These are phyloP conservation scores for Sipha maydis DNA, from an alignment of 2,888 invertebrate species.

Conservation along the genomic window DNA sequence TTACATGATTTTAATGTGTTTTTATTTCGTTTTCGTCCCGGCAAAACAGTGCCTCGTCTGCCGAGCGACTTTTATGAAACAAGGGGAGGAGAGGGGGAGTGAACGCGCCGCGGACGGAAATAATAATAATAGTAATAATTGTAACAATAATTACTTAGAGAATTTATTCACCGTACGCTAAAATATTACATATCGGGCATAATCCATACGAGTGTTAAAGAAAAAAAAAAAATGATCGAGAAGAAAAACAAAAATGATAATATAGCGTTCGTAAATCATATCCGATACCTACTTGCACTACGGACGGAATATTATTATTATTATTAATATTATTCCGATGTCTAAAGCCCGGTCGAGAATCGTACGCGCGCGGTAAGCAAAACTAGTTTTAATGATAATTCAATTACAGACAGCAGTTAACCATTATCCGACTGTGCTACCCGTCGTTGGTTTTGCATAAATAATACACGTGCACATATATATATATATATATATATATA, in stretches of 20 bases:
- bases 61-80: neutral
- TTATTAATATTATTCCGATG: neutral
- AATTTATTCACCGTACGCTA: neutral
- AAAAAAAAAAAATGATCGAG: neutral
- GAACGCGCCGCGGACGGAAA: neutral
- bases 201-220: too few relatives aligned
- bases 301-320: too few relatives aligned
- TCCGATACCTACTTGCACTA: neutral
- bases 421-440: too few relatives aligned
- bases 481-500: too few relatives aligned
- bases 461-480: too few relatives aligned
- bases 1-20: neutral
- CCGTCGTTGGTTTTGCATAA: too few relatives aligned
- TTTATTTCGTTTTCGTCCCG: neutral
- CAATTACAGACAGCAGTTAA: constrained; percentile 1
- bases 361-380: neutral
- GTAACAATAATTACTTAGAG: constrained; percentile 9
- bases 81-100: neutral
- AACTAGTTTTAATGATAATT: constrained; percentile 41
- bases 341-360: neutral
- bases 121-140: neutral
- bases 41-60: neutral
- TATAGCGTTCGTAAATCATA: constrained; percentile 14
- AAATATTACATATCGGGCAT: neutral
- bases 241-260: neutral